Evolutionary conservation across 2,888 invertebrate genomes (phyloP), one percentile per base, ranked within the genome.

Genomic region (Noctuana brunneofusca): DNA sequence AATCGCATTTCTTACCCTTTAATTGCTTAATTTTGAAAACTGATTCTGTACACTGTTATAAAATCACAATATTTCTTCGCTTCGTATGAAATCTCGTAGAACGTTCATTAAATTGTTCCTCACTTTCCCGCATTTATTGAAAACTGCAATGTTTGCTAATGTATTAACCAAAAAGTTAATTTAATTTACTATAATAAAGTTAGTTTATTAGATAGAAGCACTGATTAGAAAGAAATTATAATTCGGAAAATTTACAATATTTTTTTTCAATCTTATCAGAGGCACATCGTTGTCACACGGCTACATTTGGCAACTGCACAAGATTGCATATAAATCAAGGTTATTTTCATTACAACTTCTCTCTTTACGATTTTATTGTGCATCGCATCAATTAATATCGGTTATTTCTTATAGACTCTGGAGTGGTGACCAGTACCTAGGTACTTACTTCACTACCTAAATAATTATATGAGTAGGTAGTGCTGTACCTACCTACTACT

Each of bases 11-110:
- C 86, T 83, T 63, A 87, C 87, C 83, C 73, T 84, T 84, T 72
- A 85, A 63, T 74, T 81, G 76, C 81, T 83, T 82, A 87, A 87
- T 87, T 82, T 86, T 87, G 84, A 66, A 70, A 67, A 69, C 68
- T 78, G 71, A 67, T 32, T 59, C 52, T 30, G 49, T 12, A 12
- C 32, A 24, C 11, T 30, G 18, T 14, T 49, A 14, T 8, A 50
- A 50, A 50, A 50, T 1, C 27, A 48, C 48, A 22, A 48, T 48
- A 2, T 22, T 22, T 12, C 4, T 24, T 24, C n/a, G 20, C 12
- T 46, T 46, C 4, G 1, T 20, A 18, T 16, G 4, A 5, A 46
- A 46, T 46, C 20, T 9, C 12, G 18, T 18, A 48, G 22, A 12
- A 48, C n/a, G 22, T n/a, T 22, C 27, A 14, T 5, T 9, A 41